phyloP scores from a whole-genome alignment of 2,797 vertebrate species.

The Pangasius mekongensis region DNA sequence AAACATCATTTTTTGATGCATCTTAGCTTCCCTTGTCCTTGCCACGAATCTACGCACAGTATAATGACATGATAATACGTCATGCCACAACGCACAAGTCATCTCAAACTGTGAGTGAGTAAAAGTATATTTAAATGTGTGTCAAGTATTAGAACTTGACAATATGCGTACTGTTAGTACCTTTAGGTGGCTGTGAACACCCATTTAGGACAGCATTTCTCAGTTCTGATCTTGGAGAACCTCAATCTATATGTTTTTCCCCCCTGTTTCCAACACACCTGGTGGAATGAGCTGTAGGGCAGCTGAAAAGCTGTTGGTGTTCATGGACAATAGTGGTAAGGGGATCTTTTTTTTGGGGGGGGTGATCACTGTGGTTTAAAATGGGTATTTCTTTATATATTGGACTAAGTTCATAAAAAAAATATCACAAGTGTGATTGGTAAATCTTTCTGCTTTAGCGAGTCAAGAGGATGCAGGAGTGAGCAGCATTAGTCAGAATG shows the following conservation, averaged over 20 bases:
- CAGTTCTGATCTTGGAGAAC: not conserved
- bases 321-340: not conserved
- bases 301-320: not conserved
- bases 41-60: no score
- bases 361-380: not conserved
- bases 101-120: no score
- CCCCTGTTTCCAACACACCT: not conserved
- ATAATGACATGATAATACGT: no score
- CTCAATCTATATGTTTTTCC: not conserved
- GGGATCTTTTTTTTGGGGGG: not conserved
- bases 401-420: not conserved
- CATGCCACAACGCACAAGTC: no score
- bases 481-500: not conserved
- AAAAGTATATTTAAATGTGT: not conserved
- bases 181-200: not conserved
- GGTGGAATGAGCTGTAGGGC: not conserved
- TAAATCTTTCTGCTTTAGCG: not conserved
- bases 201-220: not conserved
- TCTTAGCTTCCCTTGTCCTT: no score
- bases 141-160: not conserved
- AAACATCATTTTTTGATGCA: not conserved
- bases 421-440: not conserved
- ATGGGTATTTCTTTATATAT: not conserved
- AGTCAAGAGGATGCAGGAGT: not conserved
- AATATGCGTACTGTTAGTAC: not conserved